Evolutionary conservation across 2,113 vertebrate species (phyloP), one percentile per base, ranked within the genome.

Genomic region (Irena cyanogastra): DNA sequence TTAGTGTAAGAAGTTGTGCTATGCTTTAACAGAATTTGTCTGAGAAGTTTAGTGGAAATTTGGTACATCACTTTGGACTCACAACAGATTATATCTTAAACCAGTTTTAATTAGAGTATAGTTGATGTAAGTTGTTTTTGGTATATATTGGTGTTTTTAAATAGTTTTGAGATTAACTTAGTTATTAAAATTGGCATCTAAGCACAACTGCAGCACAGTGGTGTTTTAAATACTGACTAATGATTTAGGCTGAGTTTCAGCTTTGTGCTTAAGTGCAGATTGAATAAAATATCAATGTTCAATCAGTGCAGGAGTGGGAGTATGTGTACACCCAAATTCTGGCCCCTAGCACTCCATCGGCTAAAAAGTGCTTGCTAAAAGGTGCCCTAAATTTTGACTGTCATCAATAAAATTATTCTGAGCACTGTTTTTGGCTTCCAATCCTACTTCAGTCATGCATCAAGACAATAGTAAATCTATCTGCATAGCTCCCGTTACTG

Each of bases 221-320:
- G 10, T 86, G 42, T 83, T 95, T 93, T 76, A 95, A 91, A 74
- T 61, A 94, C n/a, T 37, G 35, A 72, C 45, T 80, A 28, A 77
- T 44, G 28, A n/a, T 79, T 89, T 72, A 69, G 30, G 59, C 22
- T 50, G 39, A 85, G 27, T 70, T 83, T 92, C 60, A 83, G 39
- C 35, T 42, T 39, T 37, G 41, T 31, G 8, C 80, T 91, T 87
- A 50, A 47, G 54, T 39, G 37, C 22, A 47, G 42, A 16, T 54
- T 53, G 33, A 95, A 76, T 66, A 88, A 74, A 72, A 61, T 20
- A 50, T 4, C 54, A 31, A 11, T 1, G 2, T 83, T 60, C 56
- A 81, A 4, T 64, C 33, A 9, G 11, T 61, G 68, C 71, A 77
- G 47, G 45, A 80, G 56, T 70, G 39, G 39, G n/a, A 89, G 22